Base-by-base conservation (phyloP, 2,113 vertebrate species). In the Chunga burmeisteri region DNA sequence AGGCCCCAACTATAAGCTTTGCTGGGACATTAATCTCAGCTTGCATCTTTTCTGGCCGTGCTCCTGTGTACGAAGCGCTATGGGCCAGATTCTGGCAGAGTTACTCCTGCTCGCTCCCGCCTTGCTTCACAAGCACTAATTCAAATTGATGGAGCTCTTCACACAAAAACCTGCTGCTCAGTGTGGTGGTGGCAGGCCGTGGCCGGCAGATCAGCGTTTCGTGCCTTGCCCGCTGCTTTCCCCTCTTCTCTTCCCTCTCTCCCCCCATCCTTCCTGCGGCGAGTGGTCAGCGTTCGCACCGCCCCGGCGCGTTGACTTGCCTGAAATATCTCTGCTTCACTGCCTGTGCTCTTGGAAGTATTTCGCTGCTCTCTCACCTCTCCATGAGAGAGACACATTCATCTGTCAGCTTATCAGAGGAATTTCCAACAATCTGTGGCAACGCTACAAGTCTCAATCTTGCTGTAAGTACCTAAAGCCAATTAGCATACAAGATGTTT, bases 401-500 rank as follows among this genome's bases (percentile, higher is more conserved):
- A 94, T 97, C 93, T 92, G 91, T 95, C 95, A 93, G 83, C 94
- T 97, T 95, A 93, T 96, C 93, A 18, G 75, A 97, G 93, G 96
- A 94, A 93, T 96, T 96, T 94, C 96, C 90, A 93, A 52, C 91
- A 78, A 94, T 90, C 90, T 86, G 94, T 89, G 92, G 86, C 84
- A 92, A 90, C 34, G 56, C 63, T 86, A 80, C 87, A 80, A 94
- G 93, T 86, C 92, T 96, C 88, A 93, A 95, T 94, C 97, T 91
- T 71, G 96, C 88, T 93, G 93, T 93, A 96, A 95, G 95, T 88
- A 93, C 94, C 91, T 73, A 67, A 86, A 88, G 90, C 94, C 95
- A 96, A 97, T 97, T 97, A 97, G 96, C 94, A 95, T 92, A 93
- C 92, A 96, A 46, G 55, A 95, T 88, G 88, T 92, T 96, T 86